phyloP scores from a whole-genome alignment of 2,113 vertebrate genomes.

The Tauraco erythrolophus region DNA sequence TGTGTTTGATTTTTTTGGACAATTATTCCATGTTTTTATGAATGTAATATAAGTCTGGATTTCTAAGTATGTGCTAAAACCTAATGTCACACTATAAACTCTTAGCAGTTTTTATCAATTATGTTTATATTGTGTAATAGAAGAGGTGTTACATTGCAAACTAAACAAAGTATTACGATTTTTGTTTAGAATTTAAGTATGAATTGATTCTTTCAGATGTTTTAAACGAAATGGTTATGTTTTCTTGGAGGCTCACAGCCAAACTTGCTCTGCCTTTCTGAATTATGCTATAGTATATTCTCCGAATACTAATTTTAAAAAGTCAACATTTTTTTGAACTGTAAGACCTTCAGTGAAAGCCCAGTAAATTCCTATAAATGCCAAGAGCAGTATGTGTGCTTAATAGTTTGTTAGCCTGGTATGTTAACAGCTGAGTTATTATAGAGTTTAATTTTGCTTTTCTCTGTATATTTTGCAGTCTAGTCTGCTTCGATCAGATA shows the following conservation, averaged over 20 bases:
- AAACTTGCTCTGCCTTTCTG: not conserved
- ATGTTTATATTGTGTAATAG: conserved; percentile 8
- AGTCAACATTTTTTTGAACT: not conserved
- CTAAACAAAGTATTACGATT: not conserved
- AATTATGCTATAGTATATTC: not conserved
- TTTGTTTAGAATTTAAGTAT: conserved; percentile 11
- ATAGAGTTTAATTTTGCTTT: not conserved
- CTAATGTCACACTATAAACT: conserved; percentile 8
- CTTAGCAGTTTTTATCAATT: conserved; percentile 34
- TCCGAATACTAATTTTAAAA: not conserved
- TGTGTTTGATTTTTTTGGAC: not conserved
- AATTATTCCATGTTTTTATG: not conserved
- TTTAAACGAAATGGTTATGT: not conserved
- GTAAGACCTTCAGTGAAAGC: not conserved
- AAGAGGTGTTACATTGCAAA: not conserved
- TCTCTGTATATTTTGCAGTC: conserved; percentile 79
- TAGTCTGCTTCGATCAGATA: conserved; percentile 83
- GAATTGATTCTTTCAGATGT: not conserved
- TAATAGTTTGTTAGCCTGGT: not conserved
- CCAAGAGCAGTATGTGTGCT: not conserved
- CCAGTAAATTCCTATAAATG: not conserved
- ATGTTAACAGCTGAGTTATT: not conserved
- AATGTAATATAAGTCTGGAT: not conserved
- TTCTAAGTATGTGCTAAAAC: conserved; percentile 35
- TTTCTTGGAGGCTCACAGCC: not conserved